Evolutionary conservation across 2,113 vertebrate species (phyloP), one percentile per base, ranked within the genome.

Genomic region (Caretta caretta): DNA sequence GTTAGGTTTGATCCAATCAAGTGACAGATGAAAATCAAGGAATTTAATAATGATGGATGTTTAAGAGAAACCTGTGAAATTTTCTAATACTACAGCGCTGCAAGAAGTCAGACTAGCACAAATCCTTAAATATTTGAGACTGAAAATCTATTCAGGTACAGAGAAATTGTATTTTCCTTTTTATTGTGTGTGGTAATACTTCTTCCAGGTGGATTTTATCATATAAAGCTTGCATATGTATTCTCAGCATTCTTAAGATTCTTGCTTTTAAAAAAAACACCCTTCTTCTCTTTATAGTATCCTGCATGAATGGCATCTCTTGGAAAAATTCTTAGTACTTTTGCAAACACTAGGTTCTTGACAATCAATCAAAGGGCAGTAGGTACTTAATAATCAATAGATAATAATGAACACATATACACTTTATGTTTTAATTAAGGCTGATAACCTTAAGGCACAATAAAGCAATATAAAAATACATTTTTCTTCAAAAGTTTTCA

Each of bases 51-150:
- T 79, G 8, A 3, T 27, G 69, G 10, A 75, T 69, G 38, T 80
- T 35, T 54, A 86, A 31, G 0, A 83, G 83, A 90, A 84, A 14
- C 16, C 4, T 4, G 46, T 78, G 0, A 0, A 76, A 59, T 16
- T 75, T 69, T 79, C 14, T 49, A 72, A 53, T 78, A 2, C 38
- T 29, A 57, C 65, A 53, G 2, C 46, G 13, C 49, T 87, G 51
- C 46, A 9, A 69, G 85, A 82, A 72, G 35, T 10, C 4, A 72
- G n/a, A 86, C 56, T 78, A 35, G 31, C 3, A 31, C 24, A 3
- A 57, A 53, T 49, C 54, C 50, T 2, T 75, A 31, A 84, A 54
- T 12, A 27, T 81, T 83, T 81, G 25, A 90, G 12, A 88, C 12
- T 87, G 65, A 0, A 48, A 22, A 42, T 56, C 49, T 12, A 24